Evolutionary conservation across 2,797 vertebrate species (phyloP).

Genomic region (Pseudochirops corinnae): DNA sequence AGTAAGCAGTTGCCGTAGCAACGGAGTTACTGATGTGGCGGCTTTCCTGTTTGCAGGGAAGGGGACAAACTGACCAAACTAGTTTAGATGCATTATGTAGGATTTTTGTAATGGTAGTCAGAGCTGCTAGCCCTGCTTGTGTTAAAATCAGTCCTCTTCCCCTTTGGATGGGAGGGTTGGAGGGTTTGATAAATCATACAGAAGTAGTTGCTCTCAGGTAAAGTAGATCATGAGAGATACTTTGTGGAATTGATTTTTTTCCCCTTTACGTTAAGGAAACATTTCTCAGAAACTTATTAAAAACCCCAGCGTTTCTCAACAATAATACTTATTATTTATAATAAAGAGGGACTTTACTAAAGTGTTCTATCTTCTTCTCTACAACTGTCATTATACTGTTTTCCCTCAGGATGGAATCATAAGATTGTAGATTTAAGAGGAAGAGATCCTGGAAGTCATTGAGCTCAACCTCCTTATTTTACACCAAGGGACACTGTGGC

Average conservation of each 20-base stretch:
- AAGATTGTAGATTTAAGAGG: neutral
- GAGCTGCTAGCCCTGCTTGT: constrained; percentile 59
- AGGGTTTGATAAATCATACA: constrained; percentile 67
- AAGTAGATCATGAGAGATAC: constrained; percentile 63
- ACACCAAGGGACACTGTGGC: neutral
- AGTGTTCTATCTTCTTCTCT: neutral
- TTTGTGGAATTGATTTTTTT: constrained; percentile 55
- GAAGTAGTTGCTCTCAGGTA: constrained; percentile 72
- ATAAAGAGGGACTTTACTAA: neutral
- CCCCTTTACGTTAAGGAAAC: constrained; percentile 38
- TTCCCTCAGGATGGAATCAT: neutral
- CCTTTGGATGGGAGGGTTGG: constrained; percentile 41
- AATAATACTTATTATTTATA: neutral
- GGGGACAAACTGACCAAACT: constrained; percentile 83
- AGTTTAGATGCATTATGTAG: constrained; percentile 81
- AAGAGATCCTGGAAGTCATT: neutral
- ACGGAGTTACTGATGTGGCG: constrained; percentile 95
- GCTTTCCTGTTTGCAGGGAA: constrained; percentile 84
- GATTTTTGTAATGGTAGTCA: constrained; percentile 76
- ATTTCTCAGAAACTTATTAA: constrained; percentile 1
- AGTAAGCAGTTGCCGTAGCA: constrained; percentile 97
- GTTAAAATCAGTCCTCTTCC: constrained; percentile 63
- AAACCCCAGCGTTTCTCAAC: neutral
- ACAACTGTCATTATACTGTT: neutral
- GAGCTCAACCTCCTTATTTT: neutral